Base-by-base conservation (phyloP, 2,888 invertebrate species). In the Philhelius pedissequus region DNA sequence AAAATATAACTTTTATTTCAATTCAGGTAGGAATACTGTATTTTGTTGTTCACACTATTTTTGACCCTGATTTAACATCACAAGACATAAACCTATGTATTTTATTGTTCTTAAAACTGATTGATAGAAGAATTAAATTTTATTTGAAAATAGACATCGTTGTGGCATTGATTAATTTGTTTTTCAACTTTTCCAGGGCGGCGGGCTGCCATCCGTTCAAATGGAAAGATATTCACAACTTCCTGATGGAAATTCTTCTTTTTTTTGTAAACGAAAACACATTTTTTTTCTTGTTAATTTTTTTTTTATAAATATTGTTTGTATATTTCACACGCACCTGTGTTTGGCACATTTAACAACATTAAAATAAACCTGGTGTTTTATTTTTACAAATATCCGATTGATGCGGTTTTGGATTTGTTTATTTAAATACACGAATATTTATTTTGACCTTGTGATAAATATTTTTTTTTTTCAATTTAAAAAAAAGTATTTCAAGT, bases 181-280 rank as follows among this genome's bases (percentile, higher is more conserved):
- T 32, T 20, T 25, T 38, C 7, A 35, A 66, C 7, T 48, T 56
- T 78, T 69, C 45, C 40, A 73, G 22, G 45, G 43, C 43, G 7
- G 8, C 3, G 3, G 15, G 15, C 13, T 1, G 22, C 22, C 48
- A 48, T 20, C 4, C 13, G 9, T 35, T 40, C 40, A 40, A 7
- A 15, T 15, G 40, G 15, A 40, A 15, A 73, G 50, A 71, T 40
- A 64, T n/a, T 52, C 40, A 56, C 52, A 58, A 75, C 75, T 84
- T 84, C 84, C 84, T 80, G 60, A 70, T 84, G 68, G 58, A 80
- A 80, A 79, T 74, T 40, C 25, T 68, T 68, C 43, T 56, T 68
- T 79, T 48, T 45, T 62, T 68, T 48, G 56, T 32, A 48, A 62
- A 64, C 30, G 54, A 54, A 68, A 64, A 52, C 1, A 45, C 1